These are phyloP conservation scores for Mactromeris polynyma DNA, from an alignment of 2,888 invertebrate genomes.

Conservation along the genomic window DNA sequence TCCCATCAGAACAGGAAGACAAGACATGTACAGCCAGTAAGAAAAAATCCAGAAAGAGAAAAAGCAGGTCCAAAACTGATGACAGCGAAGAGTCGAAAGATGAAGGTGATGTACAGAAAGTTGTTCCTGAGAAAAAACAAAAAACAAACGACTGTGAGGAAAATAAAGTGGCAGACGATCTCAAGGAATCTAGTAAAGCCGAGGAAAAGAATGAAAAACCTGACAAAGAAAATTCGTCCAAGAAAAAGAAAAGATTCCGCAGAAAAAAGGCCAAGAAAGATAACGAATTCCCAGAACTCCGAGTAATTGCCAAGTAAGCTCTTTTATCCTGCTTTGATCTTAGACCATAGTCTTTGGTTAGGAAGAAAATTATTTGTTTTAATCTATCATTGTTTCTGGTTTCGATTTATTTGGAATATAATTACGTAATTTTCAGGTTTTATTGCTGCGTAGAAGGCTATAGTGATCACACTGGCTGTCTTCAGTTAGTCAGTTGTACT, in stretches of 20 bases:
- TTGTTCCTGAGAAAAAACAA: constrained; percentile 56
- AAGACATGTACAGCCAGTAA: constrained; percentile 41
- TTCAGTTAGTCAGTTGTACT: no score
- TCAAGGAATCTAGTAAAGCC: constrained; percentile 2
- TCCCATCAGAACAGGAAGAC: constrained; percentile 39
- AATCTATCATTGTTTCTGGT: no score
- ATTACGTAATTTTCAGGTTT: no score
- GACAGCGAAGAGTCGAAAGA: constrained; percentile 48
- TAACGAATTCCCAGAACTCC: constrained; percentile 74
- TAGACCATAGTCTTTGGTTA: neutral
- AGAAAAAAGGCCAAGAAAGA: constrained; percentile 76
- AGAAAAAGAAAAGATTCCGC: constrained; percentile 63
- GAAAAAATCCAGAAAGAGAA: constrained; percentile 69
- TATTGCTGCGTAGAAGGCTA: no score
- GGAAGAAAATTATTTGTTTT: no score
- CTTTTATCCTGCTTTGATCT: neutral
- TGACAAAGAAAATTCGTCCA: constrained; percentile 33
- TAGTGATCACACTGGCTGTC: no score
- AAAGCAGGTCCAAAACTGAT: constrained; percentile 59
- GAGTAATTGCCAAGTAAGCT: constrained; percentile 81
- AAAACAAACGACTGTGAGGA: constrained; percentile 38
- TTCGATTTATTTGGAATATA: no score
- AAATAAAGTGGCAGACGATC: neutral
- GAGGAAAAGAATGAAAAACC: constrained; percentile 22
- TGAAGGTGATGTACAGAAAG: constrained; percentile 47